A percentile compares a stretch with the other conserved stretches of the same genome.
These are phyloP conservation scores for Isaurus tuberculatus DNA, from an alignment of 92 coral and sea anemone genomes.

Conservation along the genomic window DNA sequence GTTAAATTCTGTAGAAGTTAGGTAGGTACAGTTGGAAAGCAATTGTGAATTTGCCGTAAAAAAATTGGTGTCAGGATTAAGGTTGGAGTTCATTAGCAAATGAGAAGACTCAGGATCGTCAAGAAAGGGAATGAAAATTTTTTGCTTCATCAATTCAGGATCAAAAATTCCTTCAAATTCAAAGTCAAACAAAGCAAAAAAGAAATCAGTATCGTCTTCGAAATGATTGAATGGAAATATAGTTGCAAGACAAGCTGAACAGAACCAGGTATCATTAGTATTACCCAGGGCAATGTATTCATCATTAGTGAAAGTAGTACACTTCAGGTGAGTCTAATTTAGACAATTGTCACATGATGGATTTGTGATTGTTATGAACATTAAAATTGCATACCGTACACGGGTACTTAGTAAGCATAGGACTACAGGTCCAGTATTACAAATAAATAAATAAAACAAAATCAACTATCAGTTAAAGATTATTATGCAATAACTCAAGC, in stretches of 20 bases:
- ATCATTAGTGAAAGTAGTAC: slow-evolving; percentile 31
- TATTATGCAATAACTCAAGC: neutral
- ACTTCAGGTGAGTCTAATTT: slow-evolving; percentile 49
- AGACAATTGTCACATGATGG: slow-evolving; percentile 45
- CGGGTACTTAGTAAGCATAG: slow-evolving; percentile 5
- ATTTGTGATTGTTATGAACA: slow-evolving; percentile 43
- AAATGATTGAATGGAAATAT: slow-evolving; percentile 51
- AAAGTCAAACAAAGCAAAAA: slow-evolving; percentile 15
- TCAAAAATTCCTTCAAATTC: slow-evolving; percentile 37
- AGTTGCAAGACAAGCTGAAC: slow-evolving; percentile 41
- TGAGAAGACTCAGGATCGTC: slow-evolving; percentile 30
- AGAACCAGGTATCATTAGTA: slow-evolving; percentile 47
- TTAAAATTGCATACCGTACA: slow-evolving; percentile 36
- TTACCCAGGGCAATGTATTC: slow-evolving; percentile 42
- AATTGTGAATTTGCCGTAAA: neutral
- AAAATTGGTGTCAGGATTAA: slow-evolving; percentile 19
- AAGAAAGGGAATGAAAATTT: slow-evolving; percentile 11
- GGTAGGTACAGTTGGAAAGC: neutral
- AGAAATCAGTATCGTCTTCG: slow-evolving; percentile 36
- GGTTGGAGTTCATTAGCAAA: slow-evolving; percentile 38
- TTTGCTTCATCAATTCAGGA: slow-evolving; percentile 22
- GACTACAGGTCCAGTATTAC: neutral
- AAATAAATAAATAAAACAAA: neutral
- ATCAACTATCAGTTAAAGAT: neutral
- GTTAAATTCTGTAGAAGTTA: slow-evolving; percentile 7